Evolutionary conservation across 2,797 vertebrate species (phyloP).

Genomic region (Muscicapa comitata): DNA sequence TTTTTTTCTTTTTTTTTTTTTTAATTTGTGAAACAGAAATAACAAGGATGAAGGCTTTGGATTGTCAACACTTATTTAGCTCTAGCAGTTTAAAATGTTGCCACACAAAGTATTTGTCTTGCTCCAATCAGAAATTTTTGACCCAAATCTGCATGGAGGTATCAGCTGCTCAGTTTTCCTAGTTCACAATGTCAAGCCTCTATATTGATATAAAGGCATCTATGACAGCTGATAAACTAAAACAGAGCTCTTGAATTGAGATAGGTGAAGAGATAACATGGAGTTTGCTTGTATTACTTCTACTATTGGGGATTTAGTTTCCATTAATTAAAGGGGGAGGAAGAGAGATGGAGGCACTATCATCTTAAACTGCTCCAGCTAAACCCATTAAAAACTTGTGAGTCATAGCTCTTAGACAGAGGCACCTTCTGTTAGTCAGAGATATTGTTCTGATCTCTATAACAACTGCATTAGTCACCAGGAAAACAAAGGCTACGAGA

Average conservation of each 20-base stretch:
- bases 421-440: not conserved
- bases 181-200: not conserved
- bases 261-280: not conserved
- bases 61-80: not conserved
- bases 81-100: not conserved
- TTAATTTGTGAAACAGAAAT: not conserved
- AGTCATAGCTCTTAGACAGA: conserved; percentile 4
- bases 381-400: not conserved
- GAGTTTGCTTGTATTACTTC: not conserved
- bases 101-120: not conserved
- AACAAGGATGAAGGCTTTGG: not conserved
- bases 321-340: not conserved
- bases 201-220: not conserved
- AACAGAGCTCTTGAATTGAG: not conserved
- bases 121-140: not conserved
- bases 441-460: not conserved
- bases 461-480: not conserved
- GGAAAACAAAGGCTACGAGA: not conserved
- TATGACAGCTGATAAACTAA: not conserved
- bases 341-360: not conserved
- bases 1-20: not conserved
- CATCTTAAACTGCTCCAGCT: not conserved
- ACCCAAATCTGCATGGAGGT: not conserved
- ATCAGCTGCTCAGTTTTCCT: not conserved
- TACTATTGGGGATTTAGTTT: not conserved